Percentiles rank a stretch among this genome's conserved stretches.
phyloP scores from a whole-genome alignment of 2,113 vertebrate genomes.

The Neolamprologus devosi region DNA sequence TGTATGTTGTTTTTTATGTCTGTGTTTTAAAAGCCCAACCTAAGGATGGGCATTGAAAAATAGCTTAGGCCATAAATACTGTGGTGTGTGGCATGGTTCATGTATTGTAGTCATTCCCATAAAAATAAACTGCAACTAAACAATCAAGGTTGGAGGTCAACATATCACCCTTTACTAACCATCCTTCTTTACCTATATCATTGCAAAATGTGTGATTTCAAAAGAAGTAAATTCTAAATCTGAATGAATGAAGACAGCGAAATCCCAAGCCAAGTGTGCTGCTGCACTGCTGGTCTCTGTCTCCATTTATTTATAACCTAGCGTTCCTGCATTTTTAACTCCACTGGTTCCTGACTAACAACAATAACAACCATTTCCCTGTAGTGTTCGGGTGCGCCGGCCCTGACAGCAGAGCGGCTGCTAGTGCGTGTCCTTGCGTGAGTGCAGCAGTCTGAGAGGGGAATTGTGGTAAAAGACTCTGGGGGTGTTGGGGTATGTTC shows the following conservation, averaged over 20 bases:
- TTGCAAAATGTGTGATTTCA: neutral
- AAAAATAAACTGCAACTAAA: neutral
- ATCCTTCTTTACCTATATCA: neutral
- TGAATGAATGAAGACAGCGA: neutral
- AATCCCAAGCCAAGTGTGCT: neutral
- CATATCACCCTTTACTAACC: neutral
- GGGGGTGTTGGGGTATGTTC: neutral
- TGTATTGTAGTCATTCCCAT: neutral
- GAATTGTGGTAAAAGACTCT: neutral
- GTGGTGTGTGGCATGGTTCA: neutral
- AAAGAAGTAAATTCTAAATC: neutral
- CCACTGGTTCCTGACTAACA: conserved; percentile 28
- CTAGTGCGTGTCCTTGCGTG: neutral
- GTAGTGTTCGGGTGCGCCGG: conserved; percentile 13
- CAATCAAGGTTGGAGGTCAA: neutral
- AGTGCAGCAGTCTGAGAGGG: neutral
- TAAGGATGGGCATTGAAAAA: neutral
- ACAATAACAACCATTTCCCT: conserved; percentile 49
- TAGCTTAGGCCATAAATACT: neutral
- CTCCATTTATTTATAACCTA: conserved; percentile 48
- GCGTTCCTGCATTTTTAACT: conserved; percentile 20
- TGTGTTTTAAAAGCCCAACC: neutral
- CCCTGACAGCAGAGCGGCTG: conserved; percentile 2
- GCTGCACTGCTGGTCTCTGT: neutral
- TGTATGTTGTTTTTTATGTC: neutral